Percentiles rank a stretch among this genome's conserved stretches.
These are phyloP conservation scores for Poeciliopsis turrubarensis DNA, from an alignment of 2,113 vertebrate species.

Conservation along the genomic window DNA sequence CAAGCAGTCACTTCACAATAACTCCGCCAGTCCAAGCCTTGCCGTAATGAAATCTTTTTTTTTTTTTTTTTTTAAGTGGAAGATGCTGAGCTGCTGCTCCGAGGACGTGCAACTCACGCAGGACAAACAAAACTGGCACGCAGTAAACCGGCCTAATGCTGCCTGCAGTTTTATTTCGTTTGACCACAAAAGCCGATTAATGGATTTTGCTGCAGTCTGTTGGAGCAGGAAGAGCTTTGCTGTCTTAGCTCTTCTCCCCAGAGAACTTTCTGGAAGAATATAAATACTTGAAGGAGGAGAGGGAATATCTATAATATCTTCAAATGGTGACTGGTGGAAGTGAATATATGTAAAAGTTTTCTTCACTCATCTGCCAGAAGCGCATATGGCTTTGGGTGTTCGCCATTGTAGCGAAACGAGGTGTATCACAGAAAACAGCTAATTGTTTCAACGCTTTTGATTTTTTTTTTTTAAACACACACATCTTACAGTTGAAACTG, in stretches of 20 bases:
- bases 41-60: conserved; percentile 60
- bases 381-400: not conserved
- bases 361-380: conserved; percentile 14
- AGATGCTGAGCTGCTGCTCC: conserved; percentile 61
- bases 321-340: conserved; percentile 26
- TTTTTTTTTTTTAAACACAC: not conserved
- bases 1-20: conserved; percentile 55
- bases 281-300: conserved; percentile 52
- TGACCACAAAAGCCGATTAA: conserved; percentile 79
- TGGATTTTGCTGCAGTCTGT: conserved; percentile 69
- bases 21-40: conserved; percentile 54
- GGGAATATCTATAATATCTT: conserved; percentile 12
- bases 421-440: not conserved
- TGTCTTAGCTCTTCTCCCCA: conserved; percentile 63
- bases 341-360: conserved; percentile 24
- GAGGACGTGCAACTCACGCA: conserved; percentile 56
- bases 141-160: conserved; percentile 68
- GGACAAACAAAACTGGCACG: conserved; percentile 51
- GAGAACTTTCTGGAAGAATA: conserved; percentile 51
- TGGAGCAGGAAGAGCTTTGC: conserved; percentile 49
- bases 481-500: not conserved
- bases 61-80: conserved; percentile 50
- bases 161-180: conserved; percentile 72
- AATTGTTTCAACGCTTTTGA: not conserved
- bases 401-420: not conserved